A percentile compares a stretch with the other conserved stretches of the same genome.
phyloP scores from a whole-genome alignment of 2,113 vertebrate genomes.

The Sporophila hypoxantha region DNA sequence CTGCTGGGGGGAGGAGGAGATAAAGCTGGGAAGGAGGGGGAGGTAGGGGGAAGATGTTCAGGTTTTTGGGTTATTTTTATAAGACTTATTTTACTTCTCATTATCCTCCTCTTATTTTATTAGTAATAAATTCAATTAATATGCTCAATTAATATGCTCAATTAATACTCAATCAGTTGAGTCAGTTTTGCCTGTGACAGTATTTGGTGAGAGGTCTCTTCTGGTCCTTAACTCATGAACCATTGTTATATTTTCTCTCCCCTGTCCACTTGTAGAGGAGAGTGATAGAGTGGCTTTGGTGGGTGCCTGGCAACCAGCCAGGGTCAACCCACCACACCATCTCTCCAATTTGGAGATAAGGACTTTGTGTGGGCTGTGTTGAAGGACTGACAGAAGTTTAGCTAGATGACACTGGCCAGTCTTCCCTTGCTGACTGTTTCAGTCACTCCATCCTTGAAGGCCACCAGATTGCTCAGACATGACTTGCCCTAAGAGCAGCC shows the following conservation, averaged over 20 bases:
- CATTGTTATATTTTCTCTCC: neutral
- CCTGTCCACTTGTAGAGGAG: neutral
- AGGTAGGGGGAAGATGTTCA: neutral
- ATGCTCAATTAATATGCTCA: neutral
- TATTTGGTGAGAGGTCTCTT: neutral
- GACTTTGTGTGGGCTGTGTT: neutral
- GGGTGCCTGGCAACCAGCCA: neutral
- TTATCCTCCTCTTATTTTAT: neutral
- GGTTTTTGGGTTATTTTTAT: accelerated
- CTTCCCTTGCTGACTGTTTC: neutral
- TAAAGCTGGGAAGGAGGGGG: neutral
- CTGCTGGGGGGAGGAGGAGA: neutral
- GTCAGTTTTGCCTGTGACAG: neutral
- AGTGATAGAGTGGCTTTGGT: neutral
- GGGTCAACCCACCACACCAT: neutral
- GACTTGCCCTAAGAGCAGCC: neutral
- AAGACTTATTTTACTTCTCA: neutral
- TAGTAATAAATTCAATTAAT: neutral
- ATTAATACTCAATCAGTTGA: neutral
- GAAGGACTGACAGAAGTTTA: neutral
- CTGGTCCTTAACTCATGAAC: neutral
- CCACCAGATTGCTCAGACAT: neutral
- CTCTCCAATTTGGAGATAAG: neutral
- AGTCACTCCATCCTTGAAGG: neutral
- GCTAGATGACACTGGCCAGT: neutral